phyloP scores from a whole-genome alignment of 53 echinoderm and acorn worm genomes.

The Antedon mediterranea region DNA sequence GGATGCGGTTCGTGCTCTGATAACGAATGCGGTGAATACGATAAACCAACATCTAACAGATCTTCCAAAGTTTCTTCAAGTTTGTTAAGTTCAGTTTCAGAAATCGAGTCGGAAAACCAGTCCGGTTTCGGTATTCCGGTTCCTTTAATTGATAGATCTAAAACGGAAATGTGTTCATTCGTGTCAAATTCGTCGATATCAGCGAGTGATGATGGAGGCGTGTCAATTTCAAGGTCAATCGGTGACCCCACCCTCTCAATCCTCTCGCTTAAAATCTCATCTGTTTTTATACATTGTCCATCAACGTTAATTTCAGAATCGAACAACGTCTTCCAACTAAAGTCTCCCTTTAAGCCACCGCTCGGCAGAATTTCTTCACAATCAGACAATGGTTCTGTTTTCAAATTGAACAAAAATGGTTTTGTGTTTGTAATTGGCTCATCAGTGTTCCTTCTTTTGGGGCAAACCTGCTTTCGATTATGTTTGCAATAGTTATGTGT shows the following conservation, averaged over 20 bases:
- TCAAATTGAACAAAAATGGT: constrained; percentile 8
- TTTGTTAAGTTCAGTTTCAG: constrained; percentile 20
- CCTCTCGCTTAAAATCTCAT: constrained; percentile 51
- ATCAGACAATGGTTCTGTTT: constrained; percentile 27
- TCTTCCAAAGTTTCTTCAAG: constrained; percentile 30
- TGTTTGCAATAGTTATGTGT: constrained; percentile 14
- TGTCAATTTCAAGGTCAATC: constrained; percentile 22
- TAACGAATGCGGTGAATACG: constrained; percentile 68
- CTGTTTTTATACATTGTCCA: constrained; percentile 74
- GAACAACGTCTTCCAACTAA: constrained; percentile 87
- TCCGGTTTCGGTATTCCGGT: constrained; percentile 49
- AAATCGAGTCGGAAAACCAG: constrained; percentile 67
- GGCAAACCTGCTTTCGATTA: constrained; percentile 6
- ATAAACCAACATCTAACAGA: constrained; percentile 53
- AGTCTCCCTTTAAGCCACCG: constrained; percentile 62
- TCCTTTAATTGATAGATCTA: constrained; percentile 76
- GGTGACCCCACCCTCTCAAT: constrained; percentile 37
- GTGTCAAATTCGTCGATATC: constrained; percentile 19
- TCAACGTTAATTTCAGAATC: constrained; percentile 85
- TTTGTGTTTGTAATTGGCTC: constrained; percentile 2
- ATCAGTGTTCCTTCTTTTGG: not conserved
- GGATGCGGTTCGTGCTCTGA: constrained; percentile 46
- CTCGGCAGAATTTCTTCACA: constrained; percentile 77
- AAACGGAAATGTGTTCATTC: constrained; percentile 8
- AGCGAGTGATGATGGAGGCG: constrained; percentile 57